These are phyloP conservation scores for Pasiphila rectangulata DNA, from an alignment of 2,888 invertebrate species.

Conservation along the genomic window DNA sequence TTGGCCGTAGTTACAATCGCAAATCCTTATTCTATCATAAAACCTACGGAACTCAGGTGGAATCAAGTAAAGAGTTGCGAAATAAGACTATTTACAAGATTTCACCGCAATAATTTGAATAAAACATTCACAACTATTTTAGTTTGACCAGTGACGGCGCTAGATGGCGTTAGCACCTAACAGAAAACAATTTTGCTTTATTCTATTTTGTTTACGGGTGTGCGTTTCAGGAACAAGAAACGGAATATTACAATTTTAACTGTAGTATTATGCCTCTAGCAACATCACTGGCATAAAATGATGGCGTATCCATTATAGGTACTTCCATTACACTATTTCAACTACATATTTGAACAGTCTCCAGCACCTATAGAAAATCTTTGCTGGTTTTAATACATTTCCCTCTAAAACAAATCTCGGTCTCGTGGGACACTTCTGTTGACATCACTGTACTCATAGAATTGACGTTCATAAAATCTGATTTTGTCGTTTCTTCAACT, in stretches of 20 bases:
- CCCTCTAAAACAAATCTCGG: slow-evolving; percentile 93
- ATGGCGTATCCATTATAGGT: not conserved
- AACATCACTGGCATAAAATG: slow-evolving; percentile 3
- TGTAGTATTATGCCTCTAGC: not conserved
- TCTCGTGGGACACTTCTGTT: slow-evolving; percentile 91
- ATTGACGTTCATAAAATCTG: slow-evolving; percentile 74
- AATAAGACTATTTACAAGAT: slow-evolving; percentile 72
- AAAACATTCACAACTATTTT: slow-evolving; percentile 6
- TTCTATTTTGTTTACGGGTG: not conserved
- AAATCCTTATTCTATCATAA: slow-evolving; percentile 8
- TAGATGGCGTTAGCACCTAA: slow-evolving; percentile 8
- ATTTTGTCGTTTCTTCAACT: slow-evolving; percentile 57
- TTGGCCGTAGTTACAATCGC: slow-evolving; percentile 30
- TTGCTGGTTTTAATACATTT: slow-evolving; percentile 87
- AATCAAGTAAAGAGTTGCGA: slow-evolving; percentile 68
- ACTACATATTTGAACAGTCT: slow-evolving; percentile 64
- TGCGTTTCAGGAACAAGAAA: too few species aligned
- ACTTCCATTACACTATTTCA: slow-evolving; percentile 30
- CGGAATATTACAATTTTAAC: not conserved
- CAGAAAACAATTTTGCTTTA: not conserved
- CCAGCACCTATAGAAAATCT: slow-evolving; percentile 65
- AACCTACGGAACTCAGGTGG: slow-evolving; percentile 48
- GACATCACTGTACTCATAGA: slow-evolving; percentile 88
- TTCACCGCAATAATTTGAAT: slow-evolving; percentile 48
- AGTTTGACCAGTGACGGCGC: slow-evolving; percentile 5